These are phyloP conservation scores for Mayetiola destructor DNA, from an alignment of 2,888 invertebrate species.

Conservation along the genomic window DNA sequence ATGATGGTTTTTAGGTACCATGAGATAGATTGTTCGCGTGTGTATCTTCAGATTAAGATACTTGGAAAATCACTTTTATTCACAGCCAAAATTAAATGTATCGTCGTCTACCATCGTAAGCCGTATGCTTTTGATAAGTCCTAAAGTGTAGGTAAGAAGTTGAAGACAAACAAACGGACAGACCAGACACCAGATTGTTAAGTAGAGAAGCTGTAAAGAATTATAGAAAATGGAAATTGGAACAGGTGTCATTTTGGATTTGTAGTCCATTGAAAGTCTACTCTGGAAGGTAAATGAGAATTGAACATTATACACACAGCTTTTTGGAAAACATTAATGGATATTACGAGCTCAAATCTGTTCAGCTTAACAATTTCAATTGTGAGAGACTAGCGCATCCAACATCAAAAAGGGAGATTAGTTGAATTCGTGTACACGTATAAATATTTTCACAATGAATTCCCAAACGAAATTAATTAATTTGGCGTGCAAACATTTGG, in stretches of 20 bases:
- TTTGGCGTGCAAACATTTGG: slow-evolving; percentile 7
- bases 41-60: no score
- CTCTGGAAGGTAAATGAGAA: neutral
- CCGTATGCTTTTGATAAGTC: no score
- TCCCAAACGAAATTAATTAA: slow-evolving; percentile 2
- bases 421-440: neutral
- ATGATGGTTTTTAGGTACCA: no score
- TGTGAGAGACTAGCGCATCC: neutral
- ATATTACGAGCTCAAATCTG: slow-evolving; percentile 7
- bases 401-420: no score
- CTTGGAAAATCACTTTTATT: no score
- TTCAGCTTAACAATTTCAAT: neutral
- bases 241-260: slow-evolving; percentile 10
- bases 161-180: no score
- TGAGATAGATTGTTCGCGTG: no score
- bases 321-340: neutral
- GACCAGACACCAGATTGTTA: no score
- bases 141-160: no score
- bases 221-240: neutral
- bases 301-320: neutral
- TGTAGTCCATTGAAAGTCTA: neutral
- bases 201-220: no score
- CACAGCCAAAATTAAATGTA: no score
- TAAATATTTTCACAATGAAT: neutral
- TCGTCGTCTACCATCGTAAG: no score